These are phyloP conservation scores for Hemicordylus capensis DNA, from an alignment of 2,113 vertebrate species.

Conservation along the genomic window DNA sequence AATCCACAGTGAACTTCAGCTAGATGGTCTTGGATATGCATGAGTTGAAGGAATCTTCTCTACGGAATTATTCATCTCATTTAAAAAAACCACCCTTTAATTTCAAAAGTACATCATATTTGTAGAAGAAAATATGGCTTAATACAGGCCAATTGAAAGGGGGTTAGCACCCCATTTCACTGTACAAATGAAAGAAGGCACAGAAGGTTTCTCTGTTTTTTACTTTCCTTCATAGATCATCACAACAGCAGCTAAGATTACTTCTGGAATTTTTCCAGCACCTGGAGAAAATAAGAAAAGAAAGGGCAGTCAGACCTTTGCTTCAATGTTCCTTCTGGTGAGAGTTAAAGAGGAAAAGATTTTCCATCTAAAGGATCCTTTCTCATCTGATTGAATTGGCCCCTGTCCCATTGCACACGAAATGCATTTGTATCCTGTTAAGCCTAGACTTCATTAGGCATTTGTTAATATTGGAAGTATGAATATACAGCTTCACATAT, in stretches of 20 bases:
- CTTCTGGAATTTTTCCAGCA: conserved; percentile 23
- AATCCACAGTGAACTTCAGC: background rate
- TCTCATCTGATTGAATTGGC: background rate
- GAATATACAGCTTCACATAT: background rate
- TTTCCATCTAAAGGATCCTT: background rate
- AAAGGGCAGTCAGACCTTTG: background rate
- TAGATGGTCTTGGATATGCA: conserved; percentile 50
- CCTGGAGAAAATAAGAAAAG: background rate
- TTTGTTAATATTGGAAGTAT: background rate
- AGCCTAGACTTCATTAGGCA: background rate
- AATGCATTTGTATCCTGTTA: background rate
- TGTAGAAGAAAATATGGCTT: conserved; percentile 27
- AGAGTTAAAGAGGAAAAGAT: background rate
- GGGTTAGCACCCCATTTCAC: conserved; percentile 10
- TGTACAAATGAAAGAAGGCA: background rate
- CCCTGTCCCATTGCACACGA: background rate
- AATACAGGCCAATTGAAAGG: background rate
- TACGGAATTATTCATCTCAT: conserved; percentile 45
- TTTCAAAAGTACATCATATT: conserved; percentile 49
- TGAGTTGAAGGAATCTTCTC: conserved; percentile 47
- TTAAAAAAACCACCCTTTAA: conserved; percentile 61
- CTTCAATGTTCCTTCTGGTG: background rate
- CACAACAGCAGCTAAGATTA: background rate
- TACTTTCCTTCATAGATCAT: background rate
- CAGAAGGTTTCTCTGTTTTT: background rate